These are phyloP conservation scores for Hemichromis elongatus DNA, from an alignment of 2,113 vertebrate species.

Conservation along the genomic window DNA sequence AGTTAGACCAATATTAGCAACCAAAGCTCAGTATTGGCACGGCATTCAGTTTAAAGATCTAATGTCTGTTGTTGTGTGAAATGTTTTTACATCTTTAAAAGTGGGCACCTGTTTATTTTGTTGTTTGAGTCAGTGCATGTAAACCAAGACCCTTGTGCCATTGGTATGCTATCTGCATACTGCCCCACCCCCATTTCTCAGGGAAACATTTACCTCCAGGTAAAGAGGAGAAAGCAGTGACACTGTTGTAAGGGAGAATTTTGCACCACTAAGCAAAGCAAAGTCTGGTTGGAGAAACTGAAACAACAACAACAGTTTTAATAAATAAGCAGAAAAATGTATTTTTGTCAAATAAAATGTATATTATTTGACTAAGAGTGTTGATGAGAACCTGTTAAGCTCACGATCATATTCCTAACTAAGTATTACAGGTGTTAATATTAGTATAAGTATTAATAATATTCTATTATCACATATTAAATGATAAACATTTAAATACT, in stretches of 20 bases:
- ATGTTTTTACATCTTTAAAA: neutral
- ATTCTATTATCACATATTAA: neutral
- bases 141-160: neutral
- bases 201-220: neutral
- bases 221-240: neutral
- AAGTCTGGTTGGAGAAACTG: neutral
- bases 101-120: neutral
- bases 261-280: neutral
- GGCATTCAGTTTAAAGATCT: neutral
- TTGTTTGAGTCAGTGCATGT: neutral
- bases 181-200: neutral
- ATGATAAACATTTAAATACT: neutral
- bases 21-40: neutral
- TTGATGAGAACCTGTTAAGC: neutral
- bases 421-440: neutral
- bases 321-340: neutral
- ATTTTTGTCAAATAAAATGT: neutral
- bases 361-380: neutral
- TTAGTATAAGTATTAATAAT: neutral
- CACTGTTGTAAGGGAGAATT: neutral
- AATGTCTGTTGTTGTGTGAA: neutral
- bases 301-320: neutral
- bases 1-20: neutral
- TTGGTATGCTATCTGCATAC: neutral
- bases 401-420: neutral